Percentiles rank a stretch among this genome's conserved stretches.
Evolutionary conservation across 2,113 vertebrate species (phyloP).

Genomic region (Buteo buteo): DNA sequence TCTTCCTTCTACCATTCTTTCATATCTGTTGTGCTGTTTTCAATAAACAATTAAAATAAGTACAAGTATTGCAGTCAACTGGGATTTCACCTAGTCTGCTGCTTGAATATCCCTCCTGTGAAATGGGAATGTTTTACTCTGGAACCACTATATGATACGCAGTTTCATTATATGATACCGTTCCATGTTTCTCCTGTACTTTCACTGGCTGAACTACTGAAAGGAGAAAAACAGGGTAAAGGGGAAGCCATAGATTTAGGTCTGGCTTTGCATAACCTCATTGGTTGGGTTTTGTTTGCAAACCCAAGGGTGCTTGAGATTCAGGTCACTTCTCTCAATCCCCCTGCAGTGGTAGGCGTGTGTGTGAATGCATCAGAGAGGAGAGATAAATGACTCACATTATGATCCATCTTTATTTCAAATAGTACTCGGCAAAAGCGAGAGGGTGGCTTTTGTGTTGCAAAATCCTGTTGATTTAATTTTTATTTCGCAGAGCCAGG

Average conservation of each 20-base stretch:
- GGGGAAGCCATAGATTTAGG: not conserved
- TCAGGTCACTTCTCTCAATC: constrained; percentile 52
- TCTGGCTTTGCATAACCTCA: constrained; percentile 13
- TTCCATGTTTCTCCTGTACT: not conserved
- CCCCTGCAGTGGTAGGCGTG: constrained; percentile 40
- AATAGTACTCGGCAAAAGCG: not conserved
- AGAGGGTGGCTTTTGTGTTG: constrained; percentile 32
- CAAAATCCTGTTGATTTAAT: not conserved
- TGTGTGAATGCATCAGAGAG: constrained; percentile 43
- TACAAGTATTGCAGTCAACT: not conserved
- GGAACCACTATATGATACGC: not conserved
- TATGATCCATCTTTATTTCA: constrained; percentile 56
- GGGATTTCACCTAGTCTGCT: not conserved
- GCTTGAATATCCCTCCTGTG: not conserved
- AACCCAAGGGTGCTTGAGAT: constrained; percentile 43
- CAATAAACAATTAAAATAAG: not conserved
- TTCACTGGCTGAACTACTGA: not conserved
- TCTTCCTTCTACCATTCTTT: not conserved
- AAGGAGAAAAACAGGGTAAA: not conserved
- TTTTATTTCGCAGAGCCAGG: not conserved
- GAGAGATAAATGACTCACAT: constrained; percentile 51
- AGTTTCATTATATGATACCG: accelerated
- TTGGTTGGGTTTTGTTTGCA: constrained; percentile 28
- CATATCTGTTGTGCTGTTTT: not conserved
- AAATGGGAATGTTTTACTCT: not conserved